Percentiles rank a stretch among this genome's conserved stretches.
Evolutionary conservation across 2,113 vertebrate genomes (phyloP).

Genomic region (Caretta caretta): DNA sequence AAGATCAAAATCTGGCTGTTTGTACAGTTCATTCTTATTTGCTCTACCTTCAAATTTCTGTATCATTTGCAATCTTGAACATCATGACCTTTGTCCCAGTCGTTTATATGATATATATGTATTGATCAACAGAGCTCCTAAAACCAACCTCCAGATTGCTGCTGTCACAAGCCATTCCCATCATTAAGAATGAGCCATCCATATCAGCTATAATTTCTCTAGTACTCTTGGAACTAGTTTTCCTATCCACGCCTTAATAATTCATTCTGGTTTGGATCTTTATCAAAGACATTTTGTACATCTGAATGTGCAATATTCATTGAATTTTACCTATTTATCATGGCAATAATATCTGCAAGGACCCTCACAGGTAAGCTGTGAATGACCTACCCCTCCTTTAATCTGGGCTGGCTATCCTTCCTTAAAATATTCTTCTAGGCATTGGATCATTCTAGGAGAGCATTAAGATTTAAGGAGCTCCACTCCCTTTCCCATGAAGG

Average conservation of each 20-base stretch:
- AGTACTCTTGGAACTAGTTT: fast-evolving
- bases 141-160: neutral
- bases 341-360: neutral
- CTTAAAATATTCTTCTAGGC: neutral
- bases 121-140: neutral
- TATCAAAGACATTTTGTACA: neutral
- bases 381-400: neutral
- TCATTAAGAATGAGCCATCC: neutral
- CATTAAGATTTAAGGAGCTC: neutral
- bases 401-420: neutral
- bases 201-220: neutral
- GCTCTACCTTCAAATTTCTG: neutral
- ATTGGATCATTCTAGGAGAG: neutral
- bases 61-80: neutral
- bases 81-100: neutral
- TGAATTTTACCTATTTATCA: neutral
- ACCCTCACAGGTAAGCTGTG: neutral
- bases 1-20: conserved; percentile 35
- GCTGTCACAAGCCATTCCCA: neutral
- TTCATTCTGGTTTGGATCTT: neutral
- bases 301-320: neutral
- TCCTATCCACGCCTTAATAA: fast-evolving
- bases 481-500: neutral
- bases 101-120: neutral
- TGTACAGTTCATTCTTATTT: neutral